A percentile compares a stretch with the other conserved stretches of the same genome.
These are phyloP conservation scores for Bhutanitis thaidina DNA, from an alignment of 2,888 invertebrate genomes.

Conservation along the genomic window DNA sequence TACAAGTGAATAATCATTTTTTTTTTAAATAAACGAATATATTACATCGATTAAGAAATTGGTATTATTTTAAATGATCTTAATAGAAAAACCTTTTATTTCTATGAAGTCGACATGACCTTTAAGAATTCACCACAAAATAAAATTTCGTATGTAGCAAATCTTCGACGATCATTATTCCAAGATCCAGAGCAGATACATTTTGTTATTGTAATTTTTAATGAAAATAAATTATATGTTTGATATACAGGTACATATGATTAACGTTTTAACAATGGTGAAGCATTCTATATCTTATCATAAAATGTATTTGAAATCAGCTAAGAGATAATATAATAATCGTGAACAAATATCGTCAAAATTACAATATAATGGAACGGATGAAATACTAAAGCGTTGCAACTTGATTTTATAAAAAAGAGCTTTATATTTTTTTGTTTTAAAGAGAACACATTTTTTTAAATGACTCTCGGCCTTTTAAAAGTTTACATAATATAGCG, in stretches of 20 bases:
- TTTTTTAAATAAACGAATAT: no score
- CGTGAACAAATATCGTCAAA: slow-evolving; percentile 30
- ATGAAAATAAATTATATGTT: no score
- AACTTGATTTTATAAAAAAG: slow-evolving; percentile 34
- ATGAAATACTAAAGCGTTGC: slow-evolving; percentile 54
- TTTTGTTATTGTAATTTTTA: no score
- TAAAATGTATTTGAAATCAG: no score
- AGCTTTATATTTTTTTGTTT: slow-evolving; percentile 32
- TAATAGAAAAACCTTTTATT: slow-evolving; percentile 17
- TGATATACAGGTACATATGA: no score
- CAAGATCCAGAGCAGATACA: not conserved
- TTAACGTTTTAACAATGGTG: no score
- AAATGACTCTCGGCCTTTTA: slow-evolving; percentile 24
- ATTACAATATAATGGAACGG: slow-evolving; percentile 64
- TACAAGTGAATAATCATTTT: no score
- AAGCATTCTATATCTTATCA: no score
- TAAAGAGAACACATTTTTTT: slow-evolving; percentile 38
- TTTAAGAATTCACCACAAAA: no score
- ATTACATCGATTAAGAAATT: no score
- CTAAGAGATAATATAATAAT: not conserved
- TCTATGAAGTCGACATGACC: not conserved
- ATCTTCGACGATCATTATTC: no score
- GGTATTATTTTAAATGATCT: not conserved
- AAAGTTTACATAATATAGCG: slow-evolving; percentile 23
- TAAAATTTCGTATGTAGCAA: no score